Base-by-base conservation (phyloP, 2,888 invertebrate genomes). In the Calameuta filiformis region DNA sequence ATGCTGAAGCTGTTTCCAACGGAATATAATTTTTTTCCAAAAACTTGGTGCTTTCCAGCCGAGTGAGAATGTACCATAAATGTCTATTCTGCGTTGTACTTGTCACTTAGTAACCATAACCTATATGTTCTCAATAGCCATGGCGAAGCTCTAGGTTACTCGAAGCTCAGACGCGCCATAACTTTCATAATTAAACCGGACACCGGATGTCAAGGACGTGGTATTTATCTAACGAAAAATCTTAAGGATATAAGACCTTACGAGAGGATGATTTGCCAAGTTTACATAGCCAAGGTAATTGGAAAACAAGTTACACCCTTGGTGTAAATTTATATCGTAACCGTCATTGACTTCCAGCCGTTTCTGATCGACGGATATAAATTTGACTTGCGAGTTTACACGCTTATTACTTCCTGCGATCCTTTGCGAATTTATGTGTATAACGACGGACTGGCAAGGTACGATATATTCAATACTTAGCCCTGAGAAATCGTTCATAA, bases 161-260 rank as follows among this genome's bases (percentile, higher is more conserved):
- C 95, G 89, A 95, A 94, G 91, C 93, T 93, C 81, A 94, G 94
- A 88, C 96, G 93, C 89, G 94, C 94, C 82, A 95, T 94, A 89
- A 96, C 96, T 0, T 98, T 96, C 88, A 98, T 98, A 80, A 93
- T 98, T 81, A 98, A 98, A 92, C 98, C 98, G 0, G 97, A 97
- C 88, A 95, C 96, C 80, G 98, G 98, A 0, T 97, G 98, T 86
- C 97, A 97, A 91, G 98, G 98, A 0, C 94, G 95, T 73, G 98
- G 98, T 1, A 98, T 98, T 85, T 96, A 96, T 90, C 92, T 98
- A 73, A 97, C 97, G 0, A 96, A 95, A 89, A 96, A 95, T 80
- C 93, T 97, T 73, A 96, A 96, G 88, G 97, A 95, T 78, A 93
- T 98, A 81, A 96, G 96, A 87, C 95, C 96, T 9, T 93, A 94